These are phyloP conservation scores for Scaptomyza pallida DNA, from an alignment of 1,140 invertebrate genomes.

Conservation along the genomic window DNA sequence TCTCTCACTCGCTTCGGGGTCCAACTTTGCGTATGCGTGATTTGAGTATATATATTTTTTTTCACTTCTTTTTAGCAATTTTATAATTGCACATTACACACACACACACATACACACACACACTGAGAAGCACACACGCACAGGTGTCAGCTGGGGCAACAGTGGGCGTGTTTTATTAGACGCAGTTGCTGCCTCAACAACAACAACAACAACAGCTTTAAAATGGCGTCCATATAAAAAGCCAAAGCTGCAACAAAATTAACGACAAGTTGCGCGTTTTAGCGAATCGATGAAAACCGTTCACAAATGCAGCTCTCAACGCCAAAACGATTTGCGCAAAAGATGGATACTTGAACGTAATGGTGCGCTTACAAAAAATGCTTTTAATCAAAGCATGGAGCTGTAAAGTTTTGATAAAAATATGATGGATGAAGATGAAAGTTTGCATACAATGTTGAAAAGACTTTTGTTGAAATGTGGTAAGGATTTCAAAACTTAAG, in stretches of 20 bases:
- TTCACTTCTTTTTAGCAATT: constrained; percentile 16
- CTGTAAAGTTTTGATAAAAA: not conserved
- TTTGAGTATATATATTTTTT: constrained; percentile 45
- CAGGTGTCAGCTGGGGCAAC: constrained; percentile 25
- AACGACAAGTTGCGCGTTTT: constrained; percentile 17
- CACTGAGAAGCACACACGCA: constrained; percentile 34
- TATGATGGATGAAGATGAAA: not conserved
- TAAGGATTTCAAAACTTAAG: too few relatives aligned
- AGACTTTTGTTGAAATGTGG: too few relatives aligned
- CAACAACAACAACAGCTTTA: constrained; percentile 21
- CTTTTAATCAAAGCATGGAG: not conserved
- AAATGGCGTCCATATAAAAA: constrained; percentile 69
- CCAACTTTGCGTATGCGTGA: constrained; percentile 67
- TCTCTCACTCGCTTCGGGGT: constrained; percentile 50
- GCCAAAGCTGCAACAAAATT: constrained; percentile 3
- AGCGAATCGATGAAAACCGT: not conserved
- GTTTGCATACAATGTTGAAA: too few relatives aligned
- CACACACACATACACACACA: constrained; percentile 17
- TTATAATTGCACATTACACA: constrained; percentile 71
- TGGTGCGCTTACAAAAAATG: not conserved
- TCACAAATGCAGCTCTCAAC: not conserved
- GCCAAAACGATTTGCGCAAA: not conserved
- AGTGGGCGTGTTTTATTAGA: constrained; percentile 71
- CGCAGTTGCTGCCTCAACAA: constrained; percentile 49
- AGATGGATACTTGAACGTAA: not conserved